A percentile compares a stretch with the other conserved stretches of the same genome.
Conservation (phyloP, 2,113 vertebrate species). For the Nesogale talazaci region DNA sequence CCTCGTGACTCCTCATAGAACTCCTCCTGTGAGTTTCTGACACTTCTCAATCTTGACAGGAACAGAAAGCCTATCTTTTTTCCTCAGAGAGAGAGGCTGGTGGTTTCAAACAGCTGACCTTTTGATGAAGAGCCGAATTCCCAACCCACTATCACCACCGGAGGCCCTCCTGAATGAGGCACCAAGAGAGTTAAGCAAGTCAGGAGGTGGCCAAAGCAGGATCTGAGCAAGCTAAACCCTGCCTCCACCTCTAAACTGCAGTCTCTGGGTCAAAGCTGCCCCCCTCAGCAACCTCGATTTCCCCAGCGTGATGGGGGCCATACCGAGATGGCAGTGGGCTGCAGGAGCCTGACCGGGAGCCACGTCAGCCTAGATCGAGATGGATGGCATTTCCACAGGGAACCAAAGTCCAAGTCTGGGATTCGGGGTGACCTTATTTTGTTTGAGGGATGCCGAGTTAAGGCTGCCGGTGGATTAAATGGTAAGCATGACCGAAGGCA, state of each 20-base stretch:
- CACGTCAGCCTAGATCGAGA: background rate
- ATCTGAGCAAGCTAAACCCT: background rate
- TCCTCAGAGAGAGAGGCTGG: too few species aligned
- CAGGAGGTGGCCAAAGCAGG: background rate
- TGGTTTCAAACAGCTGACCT: too few species aligned
- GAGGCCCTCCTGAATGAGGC: too few species aligned
- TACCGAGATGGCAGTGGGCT: background rate
- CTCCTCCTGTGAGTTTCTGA: too few species aligned
- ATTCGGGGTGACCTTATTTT: background rate
- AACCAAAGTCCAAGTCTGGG: background rate
- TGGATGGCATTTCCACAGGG: background rate
- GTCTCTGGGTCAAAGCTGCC: background rate
- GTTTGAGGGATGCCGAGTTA: background rate
- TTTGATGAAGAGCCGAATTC: too few species aligned
- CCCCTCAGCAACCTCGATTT: background rate
- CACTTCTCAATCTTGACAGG: too few species aligned
- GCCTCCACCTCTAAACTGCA: too few species aligned
- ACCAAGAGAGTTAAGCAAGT: background rate
- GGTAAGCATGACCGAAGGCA: background rate
- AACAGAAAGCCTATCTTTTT: too few species aligned
- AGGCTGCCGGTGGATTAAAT: background rate
- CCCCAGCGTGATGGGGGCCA: accelerated
- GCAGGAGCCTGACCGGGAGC: too few species aligned
- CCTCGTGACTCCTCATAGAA: too few species aligned
- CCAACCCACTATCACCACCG: too few species aligned